Evolutionary conservation across 1,140 invertebrate species (phyloP), one percentile per base, ranked within the genome.

Genomic region (Halyomorpha halys): DNA sequence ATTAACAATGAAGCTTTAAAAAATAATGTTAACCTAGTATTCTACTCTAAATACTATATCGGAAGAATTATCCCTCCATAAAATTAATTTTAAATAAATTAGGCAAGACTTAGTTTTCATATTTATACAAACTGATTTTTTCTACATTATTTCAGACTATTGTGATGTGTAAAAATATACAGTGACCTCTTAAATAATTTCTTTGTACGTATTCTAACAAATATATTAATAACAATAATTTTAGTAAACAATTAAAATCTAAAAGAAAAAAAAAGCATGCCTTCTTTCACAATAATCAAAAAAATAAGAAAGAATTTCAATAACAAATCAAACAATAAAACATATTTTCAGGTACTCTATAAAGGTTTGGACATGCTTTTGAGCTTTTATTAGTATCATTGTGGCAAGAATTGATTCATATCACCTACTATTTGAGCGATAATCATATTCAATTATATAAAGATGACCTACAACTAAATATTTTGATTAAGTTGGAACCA

Each of bases 401-500:
- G 61, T 65, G 64, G 64, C 64, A 65, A 65, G 64, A 49, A 61
- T 65, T 61, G 59, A 65, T 65, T 62, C 16, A 62, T 49, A 62
- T 61, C 44, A 49, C 27, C 44, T 49, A 45, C 4, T 30, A 61
- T 65, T 65, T 65, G 64, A 65, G 64, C 64, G 64, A 59, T 53
- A 25, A 64, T 64, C 54, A 61, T 65, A 65, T 61, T 65, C 25
- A 65, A 51, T 63, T 59, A 45, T 44, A 64, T 56, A 65, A 65
- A 65, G 39, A 65, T 65, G 64, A 65, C 44, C 53, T 65, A 65
- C 13, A 65, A 51, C 59, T 59, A 60, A 65, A 44, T 65, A 65
- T 65, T 65, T 65, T 65, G 64, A 65, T 65, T 65, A 65, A 61
- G 47, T 21, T 45, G 56, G 64, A 59, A 65, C 64, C 64, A 65